Evolutionary conservation across 30 jellyfish, hydroid and myxozoan genomes (phyloP), one percentile per base, ranked within the genome.

Genomic region (Aurelia sp.): DNA sequence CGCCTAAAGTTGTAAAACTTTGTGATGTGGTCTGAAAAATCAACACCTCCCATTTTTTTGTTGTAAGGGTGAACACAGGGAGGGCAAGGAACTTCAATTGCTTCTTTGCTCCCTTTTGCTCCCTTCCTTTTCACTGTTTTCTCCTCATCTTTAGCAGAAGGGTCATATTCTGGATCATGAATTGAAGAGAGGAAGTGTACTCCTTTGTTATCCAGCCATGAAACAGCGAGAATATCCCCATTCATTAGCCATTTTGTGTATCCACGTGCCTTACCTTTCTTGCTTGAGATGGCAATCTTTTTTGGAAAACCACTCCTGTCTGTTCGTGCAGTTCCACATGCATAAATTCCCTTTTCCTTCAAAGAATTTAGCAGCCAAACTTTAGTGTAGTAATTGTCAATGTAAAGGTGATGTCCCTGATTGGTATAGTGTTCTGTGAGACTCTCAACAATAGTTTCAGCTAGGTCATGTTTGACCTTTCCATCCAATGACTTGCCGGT

Each of bases 301-400:
- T 65, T 48, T 18, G 87, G 50, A 63, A 31, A 80, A 1, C 72
- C 62, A 18, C 75, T 35, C 48, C 91, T 80, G 8, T 80, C 75
- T 15, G 18, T 57, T 19, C 72, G 1, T 10, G 75, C 72, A 38
- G 91, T 80, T 63, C 91, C 91, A 48, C 67, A n/a, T 17, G 59
- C 67, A 75, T 80, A 60, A 48, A 75, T 80, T 80, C 44, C 61
- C 19, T 80, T 63, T 18, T 80, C 44, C 84, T 9, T 48, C 17
- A 66, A 51, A 27, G n/a, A 33, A 24, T 57, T 27, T 20, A 61
- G 78, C 41, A 78, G 82, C 78, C 89, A 41, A 19, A 87, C 72
- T 19, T 48, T 21, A 38, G 88, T 80, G 86, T 80, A 80, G 41
- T 63, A 80, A 57, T 80, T 80, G 8, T 80, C 91, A 38, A 75